phyloP scores from a whole-genome alignment of 2,113 vertebrate species.

The Burhinus oedicnemus region DNA sequence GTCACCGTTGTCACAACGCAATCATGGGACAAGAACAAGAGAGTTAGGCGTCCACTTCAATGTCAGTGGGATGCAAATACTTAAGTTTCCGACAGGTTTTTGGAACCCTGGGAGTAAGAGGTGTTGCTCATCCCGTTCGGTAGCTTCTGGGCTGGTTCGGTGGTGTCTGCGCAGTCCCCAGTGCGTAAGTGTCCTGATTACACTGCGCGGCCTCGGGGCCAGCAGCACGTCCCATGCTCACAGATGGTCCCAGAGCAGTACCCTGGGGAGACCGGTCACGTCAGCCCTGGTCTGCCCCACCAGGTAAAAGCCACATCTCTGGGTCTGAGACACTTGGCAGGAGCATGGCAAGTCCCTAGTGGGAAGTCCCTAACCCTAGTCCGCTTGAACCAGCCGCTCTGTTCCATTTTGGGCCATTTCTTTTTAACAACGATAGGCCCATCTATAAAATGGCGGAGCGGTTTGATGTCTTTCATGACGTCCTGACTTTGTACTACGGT shows the following conservation, averaged over 20 bases:
- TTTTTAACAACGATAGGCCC: background rate
- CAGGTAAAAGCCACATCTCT: background rate
- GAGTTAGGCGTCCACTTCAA: accelerated
- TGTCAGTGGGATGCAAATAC: background rate
- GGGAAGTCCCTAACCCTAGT: too few species aligned
- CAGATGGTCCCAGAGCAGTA: accelerated
- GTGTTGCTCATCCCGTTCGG: accelerated
- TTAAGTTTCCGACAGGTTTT: background rate
- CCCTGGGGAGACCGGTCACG: accelerated
- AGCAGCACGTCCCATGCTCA: accelerated
- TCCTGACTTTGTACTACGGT: background rate
- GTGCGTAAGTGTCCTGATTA: background rate
- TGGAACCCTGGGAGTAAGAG: background rate
- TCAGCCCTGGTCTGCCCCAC: background rate
- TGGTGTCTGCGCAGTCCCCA: slow-evolving; percentile 7
- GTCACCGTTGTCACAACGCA: accelerated
- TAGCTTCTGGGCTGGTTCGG: accelerated
- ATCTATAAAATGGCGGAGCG: background rate
- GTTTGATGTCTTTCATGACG: background rate
- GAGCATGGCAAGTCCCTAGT: background rate
- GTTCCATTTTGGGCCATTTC: background rate
- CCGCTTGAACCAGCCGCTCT: too few species aligned
- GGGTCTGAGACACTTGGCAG: background rate
- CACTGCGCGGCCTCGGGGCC: accelerated
- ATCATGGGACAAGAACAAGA: accelerated